These are phyloP conservation scores for Oppia nitens DNA, from an alignment of 1,140 invertebrate species.

Conservation along the genomic window DNA sequence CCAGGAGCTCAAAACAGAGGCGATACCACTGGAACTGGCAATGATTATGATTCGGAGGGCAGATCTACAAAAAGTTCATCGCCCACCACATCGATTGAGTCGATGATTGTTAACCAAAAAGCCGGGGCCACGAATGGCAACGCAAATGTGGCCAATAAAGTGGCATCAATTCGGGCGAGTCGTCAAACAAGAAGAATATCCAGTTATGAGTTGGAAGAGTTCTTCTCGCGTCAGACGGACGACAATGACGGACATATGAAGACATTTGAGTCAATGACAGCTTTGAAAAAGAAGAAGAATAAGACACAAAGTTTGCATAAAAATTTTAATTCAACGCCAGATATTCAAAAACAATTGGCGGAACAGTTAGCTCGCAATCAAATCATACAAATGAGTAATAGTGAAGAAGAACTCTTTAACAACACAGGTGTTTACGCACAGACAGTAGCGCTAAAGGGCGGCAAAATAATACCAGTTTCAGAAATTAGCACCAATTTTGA, in stretches of 20 bases:
- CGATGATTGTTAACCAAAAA: neutral
- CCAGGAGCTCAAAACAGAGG: too few relatives aligned
- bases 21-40: too few relatives aligned
- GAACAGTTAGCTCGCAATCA: neutral
- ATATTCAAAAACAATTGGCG: conserved; percentile 28
- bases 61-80: conserved; percentile 21
- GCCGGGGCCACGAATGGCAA: neutral
- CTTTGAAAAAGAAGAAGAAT: conserved; percentile 17
- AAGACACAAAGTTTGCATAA: conserved; percentile 29
- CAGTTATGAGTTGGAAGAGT: conserved; percentile 69
- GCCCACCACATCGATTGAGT: conserved; percentile 1
- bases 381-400: neutral
- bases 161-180: conserved; percentile 69
- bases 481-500: neutral
- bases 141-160: conserved; percentile 32
- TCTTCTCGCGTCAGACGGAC: conserved; percentile 59
- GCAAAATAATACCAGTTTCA: conserved; percentile 3
- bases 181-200: conserved; percentile 67
- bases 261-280: conserved; percentile 9
- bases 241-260: conserved; percentile 15
- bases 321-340: conserved; percentile 75
- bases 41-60: conserved; percentile 18
- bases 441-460: conserved; percentile 13
- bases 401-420: neutral
- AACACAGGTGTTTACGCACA: conserved; percentile 2